Conservation (phyloP, 2,797 vertebrate species). For the Chromobotia macracanthus region DNA sequence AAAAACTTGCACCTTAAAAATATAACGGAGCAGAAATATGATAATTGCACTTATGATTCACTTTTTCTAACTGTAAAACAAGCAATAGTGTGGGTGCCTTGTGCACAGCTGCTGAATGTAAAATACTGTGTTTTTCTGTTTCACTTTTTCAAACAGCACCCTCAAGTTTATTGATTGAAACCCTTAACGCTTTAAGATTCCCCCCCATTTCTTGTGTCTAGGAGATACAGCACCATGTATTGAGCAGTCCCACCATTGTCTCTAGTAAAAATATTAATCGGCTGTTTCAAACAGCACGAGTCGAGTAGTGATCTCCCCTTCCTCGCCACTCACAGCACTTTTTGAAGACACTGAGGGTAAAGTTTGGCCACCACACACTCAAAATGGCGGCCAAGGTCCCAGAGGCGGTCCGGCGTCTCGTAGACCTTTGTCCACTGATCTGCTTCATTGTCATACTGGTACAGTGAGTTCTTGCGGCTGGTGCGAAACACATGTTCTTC, state of each 20-base stretch:
- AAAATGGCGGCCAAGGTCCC: constrained; percentile 99
- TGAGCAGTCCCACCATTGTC: constrained; percentile 70
- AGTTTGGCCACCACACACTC: constrained; percentile 99
- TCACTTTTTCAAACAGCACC: constrained; percentile 76
- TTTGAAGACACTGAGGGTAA: constrained; percentile 99
- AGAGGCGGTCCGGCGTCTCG: constrained; percentile 95
- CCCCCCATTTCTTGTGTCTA: constrained; percentile 74
- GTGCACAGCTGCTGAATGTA: constrained; percentile 69
- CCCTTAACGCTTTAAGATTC: constrained; percentile 51
- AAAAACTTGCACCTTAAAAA: constrained; percentile 63
- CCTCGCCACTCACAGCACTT: constrained; percentile 87
- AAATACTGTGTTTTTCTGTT: constrained; percentile 73
- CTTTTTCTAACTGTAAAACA: constrained; percentile 83
- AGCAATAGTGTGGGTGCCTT: constrained; percentile 82
- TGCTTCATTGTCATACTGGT: constrained; percentile 89
- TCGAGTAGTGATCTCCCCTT: constrained; percentile 51
- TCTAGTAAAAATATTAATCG: constrained; percentile 62
- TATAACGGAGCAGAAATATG: constrained; percentile 73
- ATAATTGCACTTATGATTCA: constrained; percentile 99
- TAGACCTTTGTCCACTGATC: constrained; percentile 95
- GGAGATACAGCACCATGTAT: constrained; percentile 83
- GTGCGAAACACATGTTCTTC: constrained; percentile 98
- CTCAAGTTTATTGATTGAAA: constrained; percentile 45
- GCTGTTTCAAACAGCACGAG: constrained; percentile 48
- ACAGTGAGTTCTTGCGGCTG: constrained; percentile 98